Percentiles rank a stretch among this genome's conserved stretches.
Evolutionary conservation across 2,797 vertebrate genomes (phyloP).

Genomic region (Tragelaphus eurycerus): DNA sequence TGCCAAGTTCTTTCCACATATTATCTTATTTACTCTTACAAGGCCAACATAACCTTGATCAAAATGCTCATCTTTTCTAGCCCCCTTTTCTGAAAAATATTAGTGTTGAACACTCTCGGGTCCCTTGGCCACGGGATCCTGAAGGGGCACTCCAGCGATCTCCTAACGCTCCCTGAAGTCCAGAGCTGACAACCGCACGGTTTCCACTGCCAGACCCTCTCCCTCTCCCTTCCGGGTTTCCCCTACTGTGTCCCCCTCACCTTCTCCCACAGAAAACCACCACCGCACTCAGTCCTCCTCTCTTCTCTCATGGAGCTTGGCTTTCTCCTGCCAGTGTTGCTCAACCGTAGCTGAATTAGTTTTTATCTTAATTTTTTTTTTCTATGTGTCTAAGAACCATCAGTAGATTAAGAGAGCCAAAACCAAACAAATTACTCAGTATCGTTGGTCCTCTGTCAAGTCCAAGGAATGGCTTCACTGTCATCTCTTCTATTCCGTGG

Average conservation of each 20-base stretch:
- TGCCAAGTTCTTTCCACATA: neutral
- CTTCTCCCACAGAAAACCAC: neutral
- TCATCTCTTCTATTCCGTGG: neutral
- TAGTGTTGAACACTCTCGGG: neutral
- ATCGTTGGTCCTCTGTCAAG: neutral
- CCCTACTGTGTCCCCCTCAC: neutral
- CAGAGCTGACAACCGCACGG: neutral
- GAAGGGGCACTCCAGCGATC: neutral
- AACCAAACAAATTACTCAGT: neutral
- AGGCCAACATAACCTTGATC: neutral
- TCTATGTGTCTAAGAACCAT: neutral
- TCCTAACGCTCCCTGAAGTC: neutral
- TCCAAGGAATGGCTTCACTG: neutral
- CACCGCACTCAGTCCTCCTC: neutral
- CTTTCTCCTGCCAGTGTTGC: neutral
- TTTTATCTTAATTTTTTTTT: neutral
- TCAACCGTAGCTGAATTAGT: neutral
- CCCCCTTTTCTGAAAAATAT: neutral
- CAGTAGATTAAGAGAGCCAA: neutral
- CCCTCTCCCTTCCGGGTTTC: too few relatives aligned
- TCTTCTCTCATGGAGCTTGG: neutral
- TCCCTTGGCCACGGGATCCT: neutral
- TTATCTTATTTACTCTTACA: neutral
- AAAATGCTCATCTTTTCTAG: neutral
- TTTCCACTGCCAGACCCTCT: fast-evolving